Base-by-base conservation (phyloP, 2,797 vertebrate species). In the Chanos chanos region DNA sequence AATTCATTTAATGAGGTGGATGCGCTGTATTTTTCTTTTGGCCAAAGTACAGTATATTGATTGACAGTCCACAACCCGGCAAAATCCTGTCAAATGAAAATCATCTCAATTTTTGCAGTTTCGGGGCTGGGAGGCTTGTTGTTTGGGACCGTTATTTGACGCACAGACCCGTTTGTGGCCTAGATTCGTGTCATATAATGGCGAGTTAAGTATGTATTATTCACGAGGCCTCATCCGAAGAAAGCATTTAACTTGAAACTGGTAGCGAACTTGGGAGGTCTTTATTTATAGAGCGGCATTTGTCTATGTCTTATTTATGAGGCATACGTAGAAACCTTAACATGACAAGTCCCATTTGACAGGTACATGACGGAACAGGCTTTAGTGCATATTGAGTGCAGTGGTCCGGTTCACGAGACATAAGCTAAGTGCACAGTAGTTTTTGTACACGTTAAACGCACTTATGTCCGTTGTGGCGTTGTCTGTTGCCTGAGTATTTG, bases 131-230 rank as follows among this genome's bases (percentile, higher is more conserved):
- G 75, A 77, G 76, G 49, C 73, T 73, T 43, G 76, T 64, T 59
- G 74, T 77, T 85, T 79, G 77, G 49, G 72, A 85, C 85, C 83
- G 82, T 86, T 87, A 83, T 82, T 80, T 74, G 77, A 78, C 47
- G 70, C 74, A 77, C 79, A 70, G 28, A 47, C 55, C 33, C 40
- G 66, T 79, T 70, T 50, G 81, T 80, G 87, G 77, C 85, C 85
- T 88, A 86, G 82, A 85, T 89, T 83, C 60, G 43, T 71, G 63
- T 55, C 61, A 68, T 80, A 79, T 83, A 81, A 83, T 84, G 77
- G 73, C 76, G 60, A 57, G 70, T 79, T 81, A 83, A 75, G 73
- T 81, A 85, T 90, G 71, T 86, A 90, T 88, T 82, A 87, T 89
- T 87, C 75, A 89, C 60, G 61, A 59, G 51, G 41, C 72, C 70